Base-by-base conservation (phyloP, 2,797 vertebrate genomes). In the Echiichthys vipera region DNA sequence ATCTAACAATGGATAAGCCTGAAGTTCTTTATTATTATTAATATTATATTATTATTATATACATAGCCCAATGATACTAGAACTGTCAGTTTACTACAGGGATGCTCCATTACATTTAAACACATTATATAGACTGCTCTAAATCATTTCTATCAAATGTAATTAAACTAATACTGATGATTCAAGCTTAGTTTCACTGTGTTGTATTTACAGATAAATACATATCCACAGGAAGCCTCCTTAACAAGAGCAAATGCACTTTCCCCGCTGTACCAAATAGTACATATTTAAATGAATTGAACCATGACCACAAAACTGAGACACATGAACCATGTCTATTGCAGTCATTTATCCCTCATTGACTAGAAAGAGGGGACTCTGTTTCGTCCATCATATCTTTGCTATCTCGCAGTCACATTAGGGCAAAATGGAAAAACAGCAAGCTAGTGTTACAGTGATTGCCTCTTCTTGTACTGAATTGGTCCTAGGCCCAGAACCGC, bases 381-480 rank as follows among this genome's bases (percentile, higher is more conserved):
- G 59, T 50, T 68, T 15, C 27, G 11, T 55, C 24, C 24, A 14
- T 50, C 15, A 5, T 17, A 3, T 46, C 10, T 64, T 42, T 65
- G 24, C 17, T 46, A 17, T 24, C 25, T 25, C 7, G 15, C 20
- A 34, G 22, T 20, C 27, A 46, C 17, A 24, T 69, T 32, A 43
- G 13, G 40, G 59, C 17, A 45, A 66, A 65, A 76, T 27, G 49
- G 24, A 61, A 36, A 50, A 51, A 55, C 25, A 59, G n/a, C 45
- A 57, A 20, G 9, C 5, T 1, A 58, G 25, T 22, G 56, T 34
- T 36, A 9, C 5, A 0, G 13, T 42, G 20, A 4, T 14, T 39
- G 42, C n/a, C 39, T 34, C 18, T 32, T 40, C 13, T 37, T 27
- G 11, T 29, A 17, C 14, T 45, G n/a, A 56, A 32, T 51, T 42